A percentile compares a stretch with the other conserved stretches of the same genome.
Conservation (phyloP, 2,888 invertebrate genomes). For the Drosophila meridionalis region DNA sequence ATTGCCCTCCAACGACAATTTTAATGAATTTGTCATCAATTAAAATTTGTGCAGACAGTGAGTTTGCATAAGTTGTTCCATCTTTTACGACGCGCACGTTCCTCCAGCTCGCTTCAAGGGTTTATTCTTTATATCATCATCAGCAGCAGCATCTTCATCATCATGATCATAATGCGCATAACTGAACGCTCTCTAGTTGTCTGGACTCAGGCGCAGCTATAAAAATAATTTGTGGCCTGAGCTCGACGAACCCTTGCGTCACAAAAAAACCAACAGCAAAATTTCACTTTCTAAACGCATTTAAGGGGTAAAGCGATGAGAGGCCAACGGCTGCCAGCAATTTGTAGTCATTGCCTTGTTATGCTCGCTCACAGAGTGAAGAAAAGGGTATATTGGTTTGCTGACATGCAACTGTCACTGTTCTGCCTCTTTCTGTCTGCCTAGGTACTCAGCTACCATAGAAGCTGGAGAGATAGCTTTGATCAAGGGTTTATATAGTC, state of each 20-base stretch:
- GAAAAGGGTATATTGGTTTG: neutral
- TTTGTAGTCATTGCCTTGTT: slow-evolving; percentile 77
- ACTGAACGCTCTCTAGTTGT: slow-evolving; percentile 55
- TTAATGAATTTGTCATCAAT: slow-evolving; percentile 84
- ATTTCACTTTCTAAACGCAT: slow-evolving; percentile 45
- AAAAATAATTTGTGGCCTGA: slow-evolving; percentile 79
- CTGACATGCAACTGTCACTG: neutral
- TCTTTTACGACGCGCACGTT: slow-evolving; percentile 70
- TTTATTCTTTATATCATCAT: slow-evolving; percentile 51
- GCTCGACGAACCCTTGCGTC: slow-evolving; percentile 30
- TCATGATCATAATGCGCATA: slow-evolving; percentile 63
- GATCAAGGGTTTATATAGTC: neutral
- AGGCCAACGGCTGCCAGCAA: slow-evolving; percentile 68
- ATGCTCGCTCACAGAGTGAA: neutral
- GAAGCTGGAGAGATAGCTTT: neutral
- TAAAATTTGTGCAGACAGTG: slow-evolving; percentile 78
- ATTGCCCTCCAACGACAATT: slow-evolving; percentile 54
- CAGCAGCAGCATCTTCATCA: slow-evolving; percentile 5
- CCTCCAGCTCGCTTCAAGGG: slow-evolving; percentile 51
- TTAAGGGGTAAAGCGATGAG: slow-evolving; percentile 34
- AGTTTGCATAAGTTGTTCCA: slow-evolving; percentile 61
- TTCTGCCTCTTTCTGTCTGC: neutral
- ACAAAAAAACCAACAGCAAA: neutral
- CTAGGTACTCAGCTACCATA: neutral
- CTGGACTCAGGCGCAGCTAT: slow-evolving; percentile 71